A percentile compares a stretch with the other conserved stretches of the same genome.
These are phyloP conservation scores for Hippocampus guttulatus DNA, from an alignment of 2,113 vertebrate species.

Conservation along the genomic window DNA sequence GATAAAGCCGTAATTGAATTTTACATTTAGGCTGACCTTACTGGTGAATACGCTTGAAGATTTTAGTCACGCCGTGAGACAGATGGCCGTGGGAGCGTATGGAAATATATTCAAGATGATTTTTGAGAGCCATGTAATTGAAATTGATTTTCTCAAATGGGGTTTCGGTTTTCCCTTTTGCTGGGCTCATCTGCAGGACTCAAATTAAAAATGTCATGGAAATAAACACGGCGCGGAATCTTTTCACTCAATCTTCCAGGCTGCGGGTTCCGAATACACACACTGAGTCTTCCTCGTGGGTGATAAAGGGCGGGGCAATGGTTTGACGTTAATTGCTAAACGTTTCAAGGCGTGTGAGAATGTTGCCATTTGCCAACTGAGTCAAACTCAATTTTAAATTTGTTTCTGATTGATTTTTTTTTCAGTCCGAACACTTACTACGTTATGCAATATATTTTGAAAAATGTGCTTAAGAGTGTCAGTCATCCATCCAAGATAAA, in stretches of 20 bases:
- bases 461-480: no score
- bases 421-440: no score
- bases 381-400: no score
- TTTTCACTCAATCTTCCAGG: not conserved
- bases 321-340: not conserved
- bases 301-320: not conserved
- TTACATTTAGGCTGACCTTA: slow-evolving; percentile 27
- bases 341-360: no score
- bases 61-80: slow-evolving; percentile 32
- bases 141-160: slow-evolving; percentile 34
- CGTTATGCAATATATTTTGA: no score
- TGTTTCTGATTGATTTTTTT: no score
- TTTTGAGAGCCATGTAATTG: slow-evolving; percentile 34
- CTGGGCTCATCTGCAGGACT: slow-evolving; percentile 33
- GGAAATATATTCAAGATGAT: slow-evolving; percentile 21
- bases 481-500: no score
- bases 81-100: slow-evolving; percentile 16
- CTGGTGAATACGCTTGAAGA: slow-evolving; percentile 13
- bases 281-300: not conserved
- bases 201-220: slow-evolving; percentile 36
- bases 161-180: slow-evolving; percentile 24
- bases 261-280: not conserved
- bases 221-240: slow-evolving; percentile 26
- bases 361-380: not conserved
- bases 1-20: slow-evolving; percentile 29